Evolutionary conservation across 2,888 invertebrate species (phyloP), one percentile per base, ranked within the genome.

Genomic region (Eristalis tenax): DNA sequence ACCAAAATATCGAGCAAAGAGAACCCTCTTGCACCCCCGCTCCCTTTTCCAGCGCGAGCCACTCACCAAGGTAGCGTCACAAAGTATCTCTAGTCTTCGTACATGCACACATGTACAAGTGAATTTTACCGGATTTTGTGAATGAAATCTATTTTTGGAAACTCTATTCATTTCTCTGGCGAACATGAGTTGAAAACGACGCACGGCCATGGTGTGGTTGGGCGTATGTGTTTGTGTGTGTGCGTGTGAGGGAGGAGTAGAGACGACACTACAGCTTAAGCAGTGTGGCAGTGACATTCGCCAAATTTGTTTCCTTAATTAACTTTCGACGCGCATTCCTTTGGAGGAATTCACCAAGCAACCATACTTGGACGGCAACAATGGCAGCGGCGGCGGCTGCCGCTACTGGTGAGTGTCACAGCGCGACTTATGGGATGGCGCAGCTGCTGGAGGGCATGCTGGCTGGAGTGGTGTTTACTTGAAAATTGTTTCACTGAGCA

Each of bases 131-230:
- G 23, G 32, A 32, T 75, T 84, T 84, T 84, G 83, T 84, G 83
- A 84, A 84, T 84, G 83, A 84, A 84, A 75, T 84, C 75, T 84
- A 84, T 84, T 80, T 84, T 80, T 35, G 70, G 74, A 68, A 61
- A 22, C 28, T 71, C 43, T 18, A 35, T 15, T 56, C 13, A 35
- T 69, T 50, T n/a, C 50, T 18, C 18, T 50, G 13, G 43, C 4
- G 43, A 43, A 43, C 43, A n/a, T 43, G 4, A 28, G 28, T 28
- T 28, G 5, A 28, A 28, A 28, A 28, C 28, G 28, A 28, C 28
- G 28, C 32, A 32, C 32, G 32, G 10, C 32, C 8, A 10, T 32
- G 32, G 10, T 4, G 32, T 32, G 6, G 4, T 8, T n/a, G n/a
- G n/a, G n/a, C n/a, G n/a, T n/a, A n/a, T 32, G 32, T 32, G 32